Conservation (phyloP, 2,888 invertebrate genomes). For the Yponomeuta evonymella region DNA sequence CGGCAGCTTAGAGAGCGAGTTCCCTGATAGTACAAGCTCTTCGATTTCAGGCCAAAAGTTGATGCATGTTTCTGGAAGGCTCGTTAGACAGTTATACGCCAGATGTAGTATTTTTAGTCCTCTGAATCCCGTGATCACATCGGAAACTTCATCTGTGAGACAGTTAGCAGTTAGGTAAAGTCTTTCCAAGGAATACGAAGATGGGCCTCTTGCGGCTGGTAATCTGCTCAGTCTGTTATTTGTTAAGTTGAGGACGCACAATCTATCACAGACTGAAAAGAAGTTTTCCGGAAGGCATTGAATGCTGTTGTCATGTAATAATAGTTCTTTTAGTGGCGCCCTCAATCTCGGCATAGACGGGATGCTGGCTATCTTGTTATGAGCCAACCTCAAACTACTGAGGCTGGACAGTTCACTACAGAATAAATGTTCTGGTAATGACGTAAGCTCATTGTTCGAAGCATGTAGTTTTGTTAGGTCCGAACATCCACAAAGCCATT, state of each 20-base stretch:
- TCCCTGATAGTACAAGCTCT: conserved; percentile 89
- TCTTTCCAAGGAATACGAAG: conserved; percentile 80
- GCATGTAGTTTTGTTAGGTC: conserved; percentile 84
- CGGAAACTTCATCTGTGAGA: conserved; percentile 81
- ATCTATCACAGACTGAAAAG: conserved; percentile 79
- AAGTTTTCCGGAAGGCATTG: conserved; percentile 85
- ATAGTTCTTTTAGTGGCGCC: conserved; percentile 81
- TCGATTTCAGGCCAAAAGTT: conserved; percentile 87
- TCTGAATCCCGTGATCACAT: conserved; percentile 79
- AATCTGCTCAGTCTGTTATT: conserved; percentile 85
- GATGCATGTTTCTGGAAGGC: conserved; percentile 83
- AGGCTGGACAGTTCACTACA: conserved; percentile 84
- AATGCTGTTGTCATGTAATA: conserved; percentile 87
- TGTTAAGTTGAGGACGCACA: conserved; percentile 84
- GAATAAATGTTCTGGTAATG: conserved; percentile 83
- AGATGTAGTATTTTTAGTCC: conserved; percentile 83
- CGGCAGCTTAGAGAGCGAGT: conserved; percentile 84
- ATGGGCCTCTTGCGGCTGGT: conserved; percentile 77
- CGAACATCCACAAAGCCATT: conserved; percentile 85
- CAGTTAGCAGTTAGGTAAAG: conserved; percentile 86
- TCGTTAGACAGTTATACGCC: conserved; percentile 86
- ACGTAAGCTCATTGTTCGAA: conserved; percentile 82
- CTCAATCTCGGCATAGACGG: conserved; percentile 81
- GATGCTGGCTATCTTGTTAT: conserved; percentile 84
- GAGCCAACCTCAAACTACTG: conserved; percentile 84